A percentile compares a stretch with the other conserved stretches of the same genome.
Conservation (phyloP, 2,888 invertebrate genomes). For the Pelosia muscerda region DNA sequence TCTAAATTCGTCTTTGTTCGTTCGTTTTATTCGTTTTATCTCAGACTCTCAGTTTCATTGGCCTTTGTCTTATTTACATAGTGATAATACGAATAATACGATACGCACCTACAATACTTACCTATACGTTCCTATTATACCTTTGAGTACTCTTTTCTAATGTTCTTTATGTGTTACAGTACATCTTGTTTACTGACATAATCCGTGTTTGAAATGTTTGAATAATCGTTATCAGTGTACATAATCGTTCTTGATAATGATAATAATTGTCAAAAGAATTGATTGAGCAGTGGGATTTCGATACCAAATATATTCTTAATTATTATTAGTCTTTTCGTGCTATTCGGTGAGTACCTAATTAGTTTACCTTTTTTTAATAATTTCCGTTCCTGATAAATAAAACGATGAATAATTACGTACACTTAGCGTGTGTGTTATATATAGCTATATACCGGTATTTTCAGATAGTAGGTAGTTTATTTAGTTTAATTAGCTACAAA, state of each 20-base stretch:
- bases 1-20: background rate
- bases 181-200: constrained; percentile 18
- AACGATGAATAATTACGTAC: background rate
- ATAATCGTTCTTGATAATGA: constrained; percentile 42
- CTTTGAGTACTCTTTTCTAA: background rate
- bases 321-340: constrained; percentile 23
- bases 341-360: constrained; percentile 39
- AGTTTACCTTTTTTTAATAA: background rate
- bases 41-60: background rate
- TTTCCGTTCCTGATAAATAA: background rate
- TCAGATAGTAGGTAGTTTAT: background rate
- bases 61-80: background rate
- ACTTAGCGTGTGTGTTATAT: background rate
- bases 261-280: constrained; percentile 37
- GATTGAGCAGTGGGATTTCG: constrained; percentile 33
- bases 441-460: background rate
- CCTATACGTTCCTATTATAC: background rate
- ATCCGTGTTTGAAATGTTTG: constrained; percentile 42
- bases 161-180: background rate
- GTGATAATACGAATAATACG: background rate
- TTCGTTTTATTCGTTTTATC: too few species aligned
- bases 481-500: background rate
- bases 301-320: constrained; percentile 27
- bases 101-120: too few species aligned
- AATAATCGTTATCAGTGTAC: constrained; percentile 45